These are phyloP conservation scores for Popillia japonica DNA, from an alignment of 1,140 invertebrate genomes.

Conservation along the genomic window DNA sequence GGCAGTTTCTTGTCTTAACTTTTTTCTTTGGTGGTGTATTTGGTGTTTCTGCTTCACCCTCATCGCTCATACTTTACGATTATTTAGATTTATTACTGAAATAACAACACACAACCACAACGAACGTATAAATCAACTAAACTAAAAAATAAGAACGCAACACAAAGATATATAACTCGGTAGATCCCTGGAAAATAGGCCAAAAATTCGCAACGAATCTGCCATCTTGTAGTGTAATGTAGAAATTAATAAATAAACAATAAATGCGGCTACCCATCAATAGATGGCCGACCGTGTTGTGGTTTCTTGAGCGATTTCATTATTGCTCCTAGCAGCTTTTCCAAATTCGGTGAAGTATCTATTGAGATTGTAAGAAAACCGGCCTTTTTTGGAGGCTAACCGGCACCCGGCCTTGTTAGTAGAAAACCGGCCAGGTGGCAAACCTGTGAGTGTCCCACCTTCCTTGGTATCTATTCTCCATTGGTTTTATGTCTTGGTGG, in stretches of 20 bases:
- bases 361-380: background rate
- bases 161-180: background rate
- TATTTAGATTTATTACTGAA: background rate
- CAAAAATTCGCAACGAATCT: background rate
- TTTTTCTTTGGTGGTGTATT: slow-evolving; percentile 24
- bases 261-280: background rate
- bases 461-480: too few species aligned
- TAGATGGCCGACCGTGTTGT: background rate
- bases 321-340: background rate
- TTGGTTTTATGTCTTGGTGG: too few species aligned
- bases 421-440: slow-evolving; percentile 7
- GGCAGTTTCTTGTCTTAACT: slow-evolving; percentile 30
- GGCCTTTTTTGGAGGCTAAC: background rate
- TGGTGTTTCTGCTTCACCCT: slow-evolving; percentile 18
- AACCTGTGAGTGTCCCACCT: too few species aligned
- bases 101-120: background rate
- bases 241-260: slow-evolving; percentile 8
- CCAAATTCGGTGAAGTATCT: background rate
- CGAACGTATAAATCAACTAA: background rate
- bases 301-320: background rate
- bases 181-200: background rate
- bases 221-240: slow-evolving; percentile 6
- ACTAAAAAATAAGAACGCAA: slow-evolving; percentile 10
- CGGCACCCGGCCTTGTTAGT: background rate
- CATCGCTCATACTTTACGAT: slow-evolving; percentile 11